These are phyloP conservation scores for Diplosoma virens DNA, from an alignment of 23 tunicate genomes.

Conservation along the genomic window DNA sequence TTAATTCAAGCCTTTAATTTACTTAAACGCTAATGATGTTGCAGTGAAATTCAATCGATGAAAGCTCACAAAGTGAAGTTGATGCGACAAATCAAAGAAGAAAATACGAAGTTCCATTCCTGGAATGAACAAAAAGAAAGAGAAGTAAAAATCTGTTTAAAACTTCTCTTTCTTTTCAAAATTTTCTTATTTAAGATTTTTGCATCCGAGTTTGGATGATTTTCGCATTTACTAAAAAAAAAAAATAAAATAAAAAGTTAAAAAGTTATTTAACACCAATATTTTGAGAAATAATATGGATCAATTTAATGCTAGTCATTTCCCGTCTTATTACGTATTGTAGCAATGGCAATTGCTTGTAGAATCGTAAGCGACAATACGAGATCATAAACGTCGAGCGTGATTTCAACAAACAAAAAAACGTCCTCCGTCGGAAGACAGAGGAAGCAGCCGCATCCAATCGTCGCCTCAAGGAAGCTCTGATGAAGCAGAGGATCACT, in stretches of 20 bases:
- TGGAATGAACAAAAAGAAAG: slow-evolving; percentile 74
- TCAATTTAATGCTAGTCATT: too few relatives aligned
- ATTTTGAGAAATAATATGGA: too few relatives aligned
- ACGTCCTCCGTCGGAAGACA: slow-evolving; percentile 76
- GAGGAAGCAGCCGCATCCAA: slow-evolving; percentile 90
- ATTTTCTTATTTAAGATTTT: too few relatives aligned
- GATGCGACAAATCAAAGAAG: slow-evolving; percentile 79
- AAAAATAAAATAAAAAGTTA: too few relatives aligned
- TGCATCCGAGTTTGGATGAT: too few relatives aligned
- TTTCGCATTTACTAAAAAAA: too few relatives aligned
- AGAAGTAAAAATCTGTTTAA: slow-evolving; percentile 85
- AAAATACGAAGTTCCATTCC: slow-evolving; percentile 36
- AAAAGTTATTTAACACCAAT: too few relatives aligned
- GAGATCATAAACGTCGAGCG: slow-evolving; percentile 59
- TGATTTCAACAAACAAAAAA: slow-evolving; percentile 61
- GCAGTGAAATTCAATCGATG: slow-evolving; percentile 62
- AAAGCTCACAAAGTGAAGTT: slow-evolving; percentile 59
- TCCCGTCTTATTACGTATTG: too few relatives aligned
- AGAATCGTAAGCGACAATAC: slow-evolving; percentile 67
- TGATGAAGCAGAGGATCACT: slow-evolving; percentile 41
- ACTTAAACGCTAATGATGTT: too few relatives aligned
- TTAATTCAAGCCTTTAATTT: too few relatives aligned
- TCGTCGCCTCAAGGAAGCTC: slow-evolving; percentile 61
- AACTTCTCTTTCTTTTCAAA: too few relatives aligned
- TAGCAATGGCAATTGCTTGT: too few relatives aligned